phyloP scores from a whole-genome alignment of 2,797 vertebrate genomes.

The Semotilus atromaculatus region DNA sequence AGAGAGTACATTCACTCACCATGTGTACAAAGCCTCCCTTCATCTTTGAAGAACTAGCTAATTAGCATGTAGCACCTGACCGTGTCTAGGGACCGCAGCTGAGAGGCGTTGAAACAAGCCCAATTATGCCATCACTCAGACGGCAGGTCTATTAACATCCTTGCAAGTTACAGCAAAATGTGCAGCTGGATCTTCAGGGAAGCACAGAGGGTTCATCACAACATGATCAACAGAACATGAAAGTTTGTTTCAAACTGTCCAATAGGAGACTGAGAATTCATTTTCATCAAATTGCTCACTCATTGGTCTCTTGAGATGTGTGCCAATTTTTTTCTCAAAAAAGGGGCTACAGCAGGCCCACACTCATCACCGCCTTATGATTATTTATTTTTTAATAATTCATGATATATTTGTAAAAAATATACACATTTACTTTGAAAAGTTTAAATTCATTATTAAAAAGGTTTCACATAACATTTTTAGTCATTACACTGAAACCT shows the following conservation, averaged over 20 bases:
- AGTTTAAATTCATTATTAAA: too few species aligned
- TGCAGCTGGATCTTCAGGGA: conserved; percentile 16
- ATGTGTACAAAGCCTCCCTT: conserved; percentile 72
- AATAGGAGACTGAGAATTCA: not conserved
- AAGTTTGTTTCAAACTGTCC: not conserved
- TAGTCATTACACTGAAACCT: not conserved
- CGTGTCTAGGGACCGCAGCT: conserved; percentile 63
- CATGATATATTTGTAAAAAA: not conserved
- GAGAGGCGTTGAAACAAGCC: conserved; percentile 63
- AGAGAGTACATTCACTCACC: conserved; percentile 29
- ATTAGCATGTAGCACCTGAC: conserved; percentile 79
- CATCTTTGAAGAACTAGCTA: conserved; percentile 68
- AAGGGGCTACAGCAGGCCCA: not conserved
- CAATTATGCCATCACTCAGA: conserved; percentile 67
- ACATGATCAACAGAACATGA: not conserved
- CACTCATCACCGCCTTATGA: not conserved
- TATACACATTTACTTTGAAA: too few species aligned
- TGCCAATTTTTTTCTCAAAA: conserved; percentile 15
- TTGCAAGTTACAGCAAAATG: conserved; percentile 33
- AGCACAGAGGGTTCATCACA: not conserved
- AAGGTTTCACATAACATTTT: not conserved
- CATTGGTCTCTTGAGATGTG: conserved; percentile 8
- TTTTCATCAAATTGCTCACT: conserved; percentile 14
- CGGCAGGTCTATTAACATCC: conserved; percentile 28
- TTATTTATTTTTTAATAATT: not conserved